Conservation (phyloP, 2,797 vertebrate genomes). For the Nyctibius grandis region DNA sequence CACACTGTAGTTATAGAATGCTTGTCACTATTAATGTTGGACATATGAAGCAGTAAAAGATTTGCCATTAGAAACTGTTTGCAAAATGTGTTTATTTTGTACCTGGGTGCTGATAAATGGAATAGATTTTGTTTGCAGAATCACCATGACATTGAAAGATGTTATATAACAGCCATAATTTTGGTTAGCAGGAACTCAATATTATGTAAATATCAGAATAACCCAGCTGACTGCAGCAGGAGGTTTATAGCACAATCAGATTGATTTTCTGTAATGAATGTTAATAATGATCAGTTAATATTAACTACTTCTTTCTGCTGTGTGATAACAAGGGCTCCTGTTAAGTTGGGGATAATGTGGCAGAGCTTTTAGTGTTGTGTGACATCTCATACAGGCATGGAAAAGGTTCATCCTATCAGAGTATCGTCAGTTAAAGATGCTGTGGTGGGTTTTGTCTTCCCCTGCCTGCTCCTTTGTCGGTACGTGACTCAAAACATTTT, state of each 20-base stretch:
- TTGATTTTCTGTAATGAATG: conserved; percentile 16
- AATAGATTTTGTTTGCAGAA: conserved; percentile 35
- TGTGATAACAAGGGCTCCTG: conserved; percentile 34
- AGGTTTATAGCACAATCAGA: neutral
- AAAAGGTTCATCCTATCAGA: neutral
- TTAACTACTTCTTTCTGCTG: conserved; percentile 43
- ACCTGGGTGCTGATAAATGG: neutral
- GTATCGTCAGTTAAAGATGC: neutral
- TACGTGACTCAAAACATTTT: neutral
- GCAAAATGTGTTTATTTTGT: neutral
- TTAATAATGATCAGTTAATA: conserved; percentile 57
- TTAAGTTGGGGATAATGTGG: conserved; percentile 1
- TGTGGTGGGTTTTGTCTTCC: neutral
- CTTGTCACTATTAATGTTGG: neutral
- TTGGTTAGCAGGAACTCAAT: neutral
- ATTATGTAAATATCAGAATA: conserved; percentile 28
- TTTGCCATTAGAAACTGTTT: neutral
- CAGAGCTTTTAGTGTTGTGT: neutral
- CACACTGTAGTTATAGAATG: neutral
- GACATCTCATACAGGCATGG: neutral
- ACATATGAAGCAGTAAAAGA: neutral
- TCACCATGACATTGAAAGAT: conserved; percentile 30
- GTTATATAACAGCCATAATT: conserved; percentile 17
- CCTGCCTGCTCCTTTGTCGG: neutral
- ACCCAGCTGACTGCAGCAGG: neutral